Evolutionary conservation across 2,113 vertebrate species (phyloP), one percentile per base, ranked within the genome.

Genomic region (Marcusenius ussheri): DNA sequence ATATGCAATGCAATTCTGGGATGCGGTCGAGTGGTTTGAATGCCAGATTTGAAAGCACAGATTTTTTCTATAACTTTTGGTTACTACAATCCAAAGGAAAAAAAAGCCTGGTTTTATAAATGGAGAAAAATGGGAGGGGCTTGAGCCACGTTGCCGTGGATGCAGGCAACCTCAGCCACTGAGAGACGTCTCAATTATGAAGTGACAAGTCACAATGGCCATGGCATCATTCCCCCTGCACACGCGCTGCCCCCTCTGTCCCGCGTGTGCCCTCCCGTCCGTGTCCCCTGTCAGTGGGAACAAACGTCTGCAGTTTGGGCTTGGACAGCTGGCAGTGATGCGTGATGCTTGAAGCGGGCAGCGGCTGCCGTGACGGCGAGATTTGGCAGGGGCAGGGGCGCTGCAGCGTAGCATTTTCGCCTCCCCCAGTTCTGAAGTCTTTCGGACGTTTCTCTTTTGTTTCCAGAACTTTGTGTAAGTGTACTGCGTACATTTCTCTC

Each of bases 141-240:
- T n/a, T 84, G 19, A 47, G 83, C 42, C 21, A 0, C 8, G 45
- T 84, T 84, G 83, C 83, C 45, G 3, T 84, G 83, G 83, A 84
- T 46, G 10, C 45, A 5, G n/a, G 45, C 21, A 47, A 13, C 83
- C 83, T 84, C 45, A n/a, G 83, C 83, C 39, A 24, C 8, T 84
- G 83, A 84, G 19, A 47, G 45, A 84, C 39, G 83, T 84, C 83
- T 84, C 45, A 84, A 84, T 84, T 84, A 84, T 11, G 45, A 84
- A 45, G 83, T 47, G 45, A 84, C 45, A 46, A 84, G 80, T 21
- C 42, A 47, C 80, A 84, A 47, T 47, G 45, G 83, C 45, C 17
- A 10, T 47, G 80, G 21, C 21, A 47, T 24, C 80, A 46, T 83
- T 47, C 45, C 42, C 39, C 39, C 62, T 66, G 8, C 31, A 19